Conservation (phyloP, 2,888 invertebrate genomes). For the Sipha maydis region DNA sequence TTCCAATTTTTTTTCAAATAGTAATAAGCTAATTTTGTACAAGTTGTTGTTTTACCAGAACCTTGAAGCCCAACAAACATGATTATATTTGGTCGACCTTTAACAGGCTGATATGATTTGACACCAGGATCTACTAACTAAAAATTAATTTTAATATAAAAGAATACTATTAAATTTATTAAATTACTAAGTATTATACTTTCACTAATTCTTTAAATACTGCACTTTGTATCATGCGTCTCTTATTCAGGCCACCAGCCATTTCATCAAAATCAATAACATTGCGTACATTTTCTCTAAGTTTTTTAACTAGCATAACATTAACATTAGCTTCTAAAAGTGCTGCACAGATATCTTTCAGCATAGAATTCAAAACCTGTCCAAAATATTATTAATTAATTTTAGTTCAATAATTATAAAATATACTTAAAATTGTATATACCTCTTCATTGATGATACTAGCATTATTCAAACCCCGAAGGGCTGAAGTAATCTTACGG, state of each 20-base stretch:
- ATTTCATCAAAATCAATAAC: conserved; percentile 99
- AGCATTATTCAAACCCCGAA: conserved; percentile 96
- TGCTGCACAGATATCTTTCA: conserved; percentile 98
- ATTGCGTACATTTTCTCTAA: conserved; percentile 95
- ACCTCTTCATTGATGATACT: conserved; percentile 99
- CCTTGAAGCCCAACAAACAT: conserved; percentile 99
- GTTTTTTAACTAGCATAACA: conserved; percentile 91
- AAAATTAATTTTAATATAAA: conserved; percentile 64
- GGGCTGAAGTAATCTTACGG: conserved; percentile 97
- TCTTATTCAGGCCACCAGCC: conserved; percentile 97
- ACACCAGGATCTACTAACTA: conserved; percentile 97
- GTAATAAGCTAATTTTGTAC: conserved; percentile 98
- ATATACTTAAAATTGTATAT: conserved; percentile 66
- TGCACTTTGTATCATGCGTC: conserved; percentile 98
- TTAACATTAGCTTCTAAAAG: conserved; percentile 97
- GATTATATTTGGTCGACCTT: conserved; percentile 94
- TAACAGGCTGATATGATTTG: conserved; percentile 94
- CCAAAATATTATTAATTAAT: conserved; percentile 59
- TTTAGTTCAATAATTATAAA: background rate
- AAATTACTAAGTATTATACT: conserved; percentile 69
- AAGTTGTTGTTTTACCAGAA: conserved; percentile 99
- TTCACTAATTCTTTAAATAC: conserved; percentile 98
- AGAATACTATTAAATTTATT: background rate
- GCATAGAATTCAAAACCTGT: conserved; percentile 97
- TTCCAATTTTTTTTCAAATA: conserved; percentile 99